Percentiles rank a stretch among this genome's conserved stretches.
phyloP scores from a whole-genome alignment of 2,113 vertebrate species.

The Mus pahari region DNA sequence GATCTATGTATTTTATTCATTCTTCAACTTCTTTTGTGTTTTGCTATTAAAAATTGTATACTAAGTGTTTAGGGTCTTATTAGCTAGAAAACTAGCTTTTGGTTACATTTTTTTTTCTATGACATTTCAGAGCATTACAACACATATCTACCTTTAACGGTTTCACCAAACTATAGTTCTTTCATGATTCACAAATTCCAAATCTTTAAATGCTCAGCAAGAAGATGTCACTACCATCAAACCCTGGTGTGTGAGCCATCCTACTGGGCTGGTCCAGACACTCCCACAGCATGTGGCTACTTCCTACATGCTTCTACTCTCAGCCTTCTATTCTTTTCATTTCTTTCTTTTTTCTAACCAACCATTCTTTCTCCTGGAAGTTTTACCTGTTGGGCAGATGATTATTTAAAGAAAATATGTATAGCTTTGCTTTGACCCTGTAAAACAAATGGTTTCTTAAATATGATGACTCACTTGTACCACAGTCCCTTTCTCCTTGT shows the following conservation, averaged over 20 bases:
- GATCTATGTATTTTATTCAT: not conserved
- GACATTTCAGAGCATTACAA: constrained; percentile 30
- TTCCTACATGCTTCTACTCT: not conserved
- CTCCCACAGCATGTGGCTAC: not conserved
- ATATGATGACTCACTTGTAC: not conserved
- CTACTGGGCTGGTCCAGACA: not conserved
- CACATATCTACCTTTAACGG: not conserved
- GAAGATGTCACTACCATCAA: not conserved
- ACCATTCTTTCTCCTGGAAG: not conserved
- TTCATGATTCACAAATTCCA: constrained; percentile 44
- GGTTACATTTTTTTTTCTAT: constrained; percentile 25
- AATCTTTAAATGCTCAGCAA: constrained; percentile 2
- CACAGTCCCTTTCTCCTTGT: not conserved
- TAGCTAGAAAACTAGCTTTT: constrained; percentile 13
- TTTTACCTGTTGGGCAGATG: constrained; percentile 29
- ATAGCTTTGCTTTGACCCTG: not conserved
- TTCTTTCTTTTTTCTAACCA: not conserved
- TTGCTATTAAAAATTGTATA: not conserved
- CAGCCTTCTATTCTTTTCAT: not conserved
- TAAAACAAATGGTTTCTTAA: not conserved
- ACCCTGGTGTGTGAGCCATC: not conserved
- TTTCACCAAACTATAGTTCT: not conserved
- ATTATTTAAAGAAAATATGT: not conserved
- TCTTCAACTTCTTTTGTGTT: constrained; percentile 52
- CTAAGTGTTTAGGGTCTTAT: not conserved